phyloP scores from a whole-genome alignment of 2,888 invertebrate species.

The Cerastis leucographa region DNA sequence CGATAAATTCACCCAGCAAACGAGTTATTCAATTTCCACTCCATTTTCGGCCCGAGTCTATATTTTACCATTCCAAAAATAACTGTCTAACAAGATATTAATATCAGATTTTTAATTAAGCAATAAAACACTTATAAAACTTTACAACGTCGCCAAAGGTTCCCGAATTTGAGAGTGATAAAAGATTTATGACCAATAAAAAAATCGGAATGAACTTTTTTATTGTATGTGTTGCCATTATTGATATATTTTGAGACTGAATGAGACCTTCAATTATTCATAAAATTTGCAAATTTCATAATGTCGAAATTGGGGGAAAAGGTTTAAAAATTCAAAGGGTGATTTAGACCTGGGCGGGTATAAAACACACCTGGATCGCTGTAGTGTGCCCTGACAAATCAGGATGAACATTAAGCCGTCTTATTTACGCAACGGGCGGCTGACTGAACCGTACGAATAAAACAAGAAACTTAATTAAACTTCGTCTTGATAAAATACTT shows the following conservation, averaged over 20 bases:
- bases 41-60: conserved; percentile 45
- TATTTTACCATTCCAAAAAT: conserved; percentile 56
- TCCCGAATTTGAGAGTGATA: conserved; percentile 47
- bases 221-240: conserved; percentile 49
- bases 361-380: conserved; percentile 71
- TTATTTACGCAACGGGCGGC: conserved; percentile 65
- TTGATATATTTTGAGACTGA: conserved; percentile 53
- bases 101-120: conserved; percentile 51
- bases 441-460: conserved; percentile 52
- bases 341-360: conserved; percentile 58
- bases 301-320: conserved; percentile 49
- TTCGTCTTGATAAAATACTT: conserved; percentile 56
- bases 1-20: conserved; percentile 56
- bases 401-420: conserved; percentile 65
- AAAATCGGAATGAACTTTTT: conserved; percentile 47
- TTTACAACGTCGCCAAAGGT: conserved; percentile 51
- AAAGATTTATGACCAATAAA: conserved; percentile 56
- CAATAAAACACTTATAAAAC: conserved; percentile 48
- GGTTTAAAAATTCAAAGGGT: conserved; percentile 71
- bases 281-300: conserved; percentile 48
- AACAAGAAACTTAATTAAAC: conserved; percentile 66
- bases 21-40: conserved; percentile 56
- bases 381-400: conserved; percentile 62
- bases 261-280: conserved; percentile 46
- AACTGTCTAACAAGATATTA: conserved; percentile 45